Conservation (phyloP, 1,140 invertebrate species). For the Popillia japonica region DNA sequence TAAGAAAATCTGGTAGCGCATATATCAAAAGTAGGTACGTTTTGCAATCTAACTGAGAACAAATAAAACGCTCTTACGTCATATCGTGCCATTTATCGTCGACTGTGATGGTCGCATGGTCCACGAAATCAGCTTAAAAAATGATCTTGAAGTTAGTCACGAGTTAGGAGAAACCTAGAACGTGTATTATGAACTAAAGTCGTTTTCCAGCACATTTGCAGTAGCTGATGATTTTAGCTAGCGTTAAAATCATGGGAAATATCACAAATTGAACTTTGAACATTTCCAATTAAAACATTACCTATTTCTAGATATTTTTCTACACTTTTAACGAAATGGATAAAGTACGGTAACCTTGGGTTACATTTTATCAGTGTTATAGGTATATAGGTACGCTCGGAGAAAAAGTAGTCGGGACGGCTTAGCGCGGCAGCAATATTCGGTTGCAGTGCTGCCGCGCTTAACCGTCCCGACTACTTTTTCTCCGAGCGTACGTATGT, state of each 20-base stretch:
- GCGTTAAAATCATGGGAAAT: background rate
- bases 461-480: too few species aligned
- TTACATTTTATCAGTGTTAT: too few species aligned
- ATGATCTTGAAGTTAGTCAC: background rate
- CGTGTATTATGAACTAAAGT: background rate
- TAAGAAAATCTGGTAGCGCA: background rate
- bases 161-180: background rate
- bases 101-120: background rate
- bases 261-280: background rate
- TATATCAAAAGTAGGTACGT: background rate
- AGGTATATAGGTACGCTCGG: too few species aligned
- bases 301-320: too few species aligned
- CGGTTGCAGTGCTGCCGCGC: too few species aligned
- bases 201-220: conserved; percentile 1
- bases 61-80: background rate
- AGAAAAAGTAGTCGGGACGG: too few species aligned
- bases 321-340: too few species aligned
- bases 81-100: conserved; percentile 12
- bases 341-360: too few species aligned
- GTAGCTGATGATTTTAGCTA: background rate
- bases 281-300: background rate
- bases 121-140: background rate
- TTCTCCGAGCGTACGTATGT: too few species aligned
- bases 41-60: background rate
- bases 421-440: too few species aligned